Conservation (phyloP, 2,888 invertebrate genomes). For the Bombyx huttoni region DNA sequence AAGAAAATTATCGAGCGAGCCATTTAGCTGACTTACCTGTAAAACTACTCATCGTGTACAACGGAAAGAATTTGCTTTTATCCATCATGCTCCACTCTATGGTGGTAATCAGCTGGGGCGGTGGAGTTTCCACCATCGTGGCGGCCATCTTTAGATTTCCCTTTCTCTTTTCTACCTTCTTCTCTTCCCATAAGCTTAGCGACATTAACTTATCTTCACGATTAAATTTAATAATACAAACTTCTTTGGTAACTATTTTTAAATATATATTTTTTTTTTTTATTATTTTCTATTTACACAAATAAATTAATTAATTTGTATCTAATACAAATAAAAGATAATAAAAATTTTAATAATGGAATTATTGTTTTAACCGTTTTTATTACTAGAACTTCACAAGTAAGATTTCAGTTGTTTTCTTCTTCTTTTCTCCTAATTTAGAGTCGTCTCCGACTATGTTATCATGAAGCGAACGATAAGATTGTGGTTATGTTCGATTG, state of each 20-base stretch:
- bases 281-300: too few species aligned
- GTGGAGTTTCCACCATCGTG: constrained; percentile 71
- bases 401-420: constrained; percentile 9
- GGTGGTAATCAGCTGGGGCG: constrained; percentile 78
- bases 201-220: constrained; percentile 23
- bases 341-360: constrained; percentile 10
- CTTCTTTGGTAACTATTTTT: constrained; percentile 34
- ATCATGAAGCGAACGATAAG: constrained; percentile 14
- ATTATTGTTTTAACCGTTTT: constrained; percentile 8
- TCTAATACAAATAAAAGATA: constrained; percentile 21
- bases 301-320: constrained; percentile 10
- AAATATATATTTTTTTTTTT: background rate
- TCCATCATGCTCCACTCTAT: constrained; percentile 99
- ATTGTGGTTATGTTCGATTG: background rate
- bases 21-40: constrained; percentile 72
- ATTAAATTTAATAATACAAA: constrained; percentile 6
- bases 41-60: constrained; percentile 92
- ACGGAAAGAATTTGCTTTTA: constrained; percentile 92
- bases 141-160: constrained; percentile 32
- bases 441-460: constrained; percentile 6
- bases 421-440: constrained; percentile 13
- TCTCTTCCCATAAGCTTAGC: constrained; percentile 26
- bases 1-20: too few species aligned
- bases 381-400: constrained; percentile 23
- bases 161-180: constrained; percentile 4